Evolutionary conservation across 2,797 vertebrate species (phyloP), one percentile per base, ranked within the genome.

Genomic region (Onychomys leucogaster): DNA sequence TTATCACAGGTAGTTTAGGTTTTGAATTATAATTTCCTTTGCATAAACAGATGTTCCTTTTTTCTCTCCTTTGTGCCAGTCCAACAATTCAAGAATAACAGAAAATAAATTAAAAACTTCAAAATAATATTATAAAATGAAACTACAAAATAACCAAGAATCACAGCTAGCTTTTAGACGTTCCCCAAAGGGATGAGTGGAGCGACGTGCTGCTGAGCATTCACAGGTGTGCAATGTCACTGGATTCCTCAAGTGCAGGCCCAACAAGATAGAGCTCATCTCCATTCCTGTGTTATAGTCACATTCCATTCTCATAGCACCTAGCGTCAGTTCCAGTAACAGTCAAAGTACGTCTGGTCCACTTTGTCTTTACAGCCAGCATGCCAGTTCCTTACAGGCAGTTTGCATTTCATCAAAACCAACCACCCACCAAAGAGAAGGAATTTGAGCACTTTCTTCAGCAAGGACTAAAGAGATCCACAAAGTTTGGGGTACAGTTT

Each of bases 121-220:
- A 85, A 67, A 67, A 85, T 52, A n/a, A 16, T 69, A 49, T 85
- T 41, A 34, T 49, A 67, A 52, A 85, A 85, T 49, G 43, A 55
- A 86, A 76, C 55, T 71, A 91, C 85, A 91, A 93, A 84, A 94
- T 69, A 94, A 71, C 71, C 16, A 63, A 93, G 29, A 89, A 89
- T 77, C 59, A 57, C 69, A 76, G 69, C 49, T 95, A 49, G 55
- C 25, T 78, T 94, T 94, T 49, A 71, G 63, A 71, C 13, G 59
- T 80, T 86, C 71, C 55, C 41, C 52, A 43, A 52, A 78, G 84
- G 37, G 94, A 61, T 46, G 57, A 55, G 25, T 55, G 16, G 61
- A 93, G 90, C 43, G 21, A 67, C 29, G 82, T 21, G 63, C 10
- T 21, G 63, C 10, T 49, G 46, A 57, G 71, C 13, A 9, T 89